phyloP scores from a whole-genome alignment of 2,888 invertebrate genomes.

The Folsomia manolachei region DNA sequence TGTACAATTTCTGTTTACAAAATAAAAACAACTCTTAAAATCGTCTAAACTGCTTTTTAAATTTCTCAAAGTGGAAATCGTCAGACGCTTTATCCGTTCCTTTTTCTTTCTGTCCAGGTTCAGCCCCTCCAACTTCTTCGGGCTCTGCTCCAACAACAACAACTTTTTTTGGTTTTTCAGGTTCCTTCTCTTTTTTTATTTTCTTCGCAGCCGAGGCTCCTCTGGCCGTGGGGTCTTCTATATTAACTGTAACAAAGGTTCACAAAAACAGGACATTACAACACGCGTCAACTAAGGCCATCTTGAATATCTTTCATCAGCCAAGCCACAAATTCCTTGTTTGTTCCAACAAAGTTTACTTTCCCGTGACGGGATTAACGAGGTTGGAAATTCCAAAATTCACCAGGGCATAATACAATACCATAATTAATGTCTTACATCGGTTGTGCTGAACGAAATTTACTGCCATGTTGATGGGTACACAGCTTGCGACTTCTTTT shows the following conservation, averaged over 20 bases:
- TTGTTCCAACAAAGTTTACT: not conserved
- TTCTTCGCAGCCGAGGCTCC: slow-evolving; percentile 56
- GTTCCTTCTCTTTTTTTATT: slow-evolving; percentile 57
- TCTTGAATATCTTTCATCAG: slow-evolving; percentile 1
- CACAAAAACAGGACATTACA: not conserved
- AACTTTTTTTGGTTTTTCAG: slow-evolving; percentile 56
- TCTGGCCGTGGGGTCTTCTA: slow-evolving; percentile 67
- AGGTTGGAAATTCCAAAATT: not conserved
- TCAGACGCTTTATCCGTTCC: slow-evolving; percentile 86
- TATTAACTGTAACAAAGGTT: slow-evolving; percentile 66
- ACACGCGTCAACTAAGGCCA: not conserved
- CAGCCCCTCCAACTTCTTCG: slow-evolving; percentile 47
- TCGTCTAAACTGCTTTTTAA: slow-evolving; percentile 90
- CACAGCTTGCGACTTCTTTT: slow-evolving; percentile 91
- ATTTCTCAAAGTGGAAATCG: slow-evolving; percentile 94
- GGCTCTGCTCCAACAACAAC: slow-evolving; percentile 52
- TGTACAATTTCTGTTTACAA: not conserved
- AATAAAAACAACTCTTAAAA: slow-evolving; percentile 59
- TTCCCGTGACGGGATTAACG: not conserved
- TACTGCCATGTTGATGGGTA: slow-evolving; percentile 96
- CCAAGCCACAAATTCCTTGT: not conserved
- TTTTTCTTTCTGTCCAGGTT: slow-evolving; percentile 57
- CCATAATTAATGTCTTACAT: slow-evolving; percentile 62
- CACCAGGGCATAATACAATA: not conserved
- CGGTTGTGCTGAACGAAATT: slow-evolving; percentile 97